These are phyloP conservation scores for Copidosoma floridanum DNA, from an alignment of 1,140 invertebrate genomes.

Conservation along the genomic window DNA sequence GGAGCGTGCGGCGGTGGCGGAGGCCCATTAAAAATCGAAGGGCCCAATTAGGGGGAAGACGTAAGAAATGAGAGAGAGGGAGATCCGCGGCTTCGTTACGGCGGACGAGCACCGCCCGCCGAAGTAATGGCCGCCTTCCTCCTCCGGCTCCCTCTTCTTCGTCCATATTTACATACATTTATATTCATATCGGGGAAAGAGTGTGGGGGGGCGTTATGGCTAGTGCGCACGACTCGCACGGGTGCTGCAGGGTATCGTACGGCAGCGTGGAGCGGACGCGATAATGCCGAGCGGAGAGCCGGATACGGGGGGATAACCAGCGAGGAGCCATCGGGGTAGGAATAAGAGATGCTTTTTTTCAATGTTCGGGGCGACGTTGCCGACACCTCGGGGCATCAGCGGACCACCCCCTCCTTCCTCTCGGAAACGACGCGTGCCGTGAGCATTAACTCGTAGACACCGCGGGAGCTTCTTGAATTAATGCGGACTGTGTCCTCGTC, in stretches of 20 bases:
- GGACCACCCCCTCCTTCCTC: no score
- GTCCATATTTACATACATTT: conserved; percentile 16
- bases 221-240: background rate
- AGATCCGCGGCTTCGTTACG: conserved; percentile 7
- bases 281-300: background rate
- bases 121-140: background rate
- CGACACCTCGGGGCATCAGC: no score
- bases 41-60: conserved; percentile 12
- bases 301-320: background rate
- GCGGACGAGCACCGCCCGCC: background rate
- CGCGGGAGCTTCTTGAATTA: no score
- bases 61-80: no score
- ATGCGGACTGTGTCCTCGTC: no score
- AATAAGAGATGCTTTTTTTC: background rate
- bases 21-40: conserved; percentile 10
- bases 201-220: no score
- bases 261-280: background rate
- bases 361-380: background rate
- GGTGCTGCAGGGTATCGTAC: no score
- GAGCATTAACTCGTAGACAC: no score
- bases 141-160: no score
- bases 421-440: no score
- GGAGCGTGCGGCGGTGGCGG: background rate
- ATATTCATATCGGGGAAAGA: conserved; percentile 18
- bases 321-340: no score